Conservation (phyloP, 2,113 vertebrate species). For the Pteronura brasiliensis region DNA sequence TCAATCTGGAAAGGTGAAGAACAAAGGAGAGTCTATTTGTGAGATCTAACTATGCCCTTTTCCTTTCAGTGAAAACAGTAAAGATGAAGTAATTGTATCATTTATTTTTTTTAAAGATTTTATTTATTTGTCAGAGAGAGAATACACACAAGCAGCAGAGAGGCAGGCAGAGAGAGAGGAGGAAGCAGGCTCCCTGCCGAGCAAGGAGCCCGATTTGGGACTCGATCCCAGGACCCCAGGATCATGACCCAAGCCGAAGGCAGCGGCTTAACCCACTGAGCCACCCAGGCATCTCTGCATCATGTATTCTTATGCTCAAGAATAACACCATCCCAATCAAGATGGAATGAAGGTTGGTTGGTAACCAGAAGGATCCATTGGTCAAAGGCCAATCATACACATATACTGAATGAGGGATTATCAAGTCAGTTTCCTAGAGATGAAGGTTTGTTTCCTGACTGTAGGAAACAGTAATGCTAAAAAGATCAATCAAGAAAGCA, state of each 20-base stretch:
- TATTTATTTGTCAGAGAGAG: too few species aligned
- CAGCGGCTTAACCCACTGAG: too few species aligned
- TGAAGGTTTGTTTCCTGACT: background rate
- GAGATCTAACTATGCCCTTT: background rate
- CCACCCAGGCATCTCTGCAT: background rate
- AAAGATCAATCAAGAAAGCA: background rate
- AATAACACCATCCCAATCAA: background rate
- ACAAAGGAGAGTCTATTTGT: background rate
- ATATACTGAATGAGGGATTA: background rate
- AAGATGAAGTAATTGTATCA: conserved; percentile 18
- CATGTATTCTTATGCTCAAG: background rate
- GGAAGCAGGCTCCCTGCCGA: too few species aligned
- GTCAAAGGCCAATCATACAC: background rate
- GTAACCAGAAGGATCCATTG: conserved; percentile 23
- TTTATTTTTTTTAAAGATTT: background rate
- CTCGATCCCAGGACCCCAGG: too few species aligned
- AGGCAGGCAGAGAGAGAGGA: too few species aligned
- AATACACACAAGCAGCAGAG: too few species aligned
- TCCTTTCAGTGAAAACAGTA: background rate
- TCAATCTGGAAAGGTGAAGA: background rate
- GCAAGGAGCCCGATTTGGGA: too few species aligned
- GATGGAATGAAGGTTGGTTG: background rate
- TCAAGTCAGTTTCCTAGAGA: background rate
- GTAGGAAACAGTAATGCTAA: background rate
- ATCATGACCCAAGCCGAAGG: too few species aligned